Base-by-base conservation (phyloP, 2,113 vertebrate species). In the Labeo rohita region DNA sequence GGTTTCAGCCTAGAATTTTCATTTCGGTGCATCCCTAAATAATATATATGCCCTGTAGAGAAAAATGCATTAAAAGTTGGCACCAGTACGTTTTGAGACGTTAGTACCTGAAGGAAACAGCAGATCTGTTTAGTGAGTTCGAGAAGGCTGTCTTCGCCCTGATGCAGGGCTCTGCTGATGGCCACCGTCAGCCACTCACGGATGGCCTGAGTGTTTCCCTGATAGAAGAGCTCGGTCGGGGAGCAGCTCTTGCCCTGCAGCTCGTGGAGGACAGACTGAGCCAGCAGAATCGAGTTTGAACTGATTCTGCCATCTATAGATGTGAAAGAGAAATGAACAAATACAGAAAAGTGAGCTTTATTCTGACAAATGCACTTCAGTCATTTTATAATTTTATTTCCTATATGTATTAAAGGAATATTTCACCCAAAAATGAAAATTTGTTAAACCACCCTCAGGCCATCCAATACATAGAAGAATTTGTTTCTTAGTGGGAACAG, bases 51-150 rank as follows among this genome's bases (percentile, higher is more conserved):
- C 28, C 28, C 28, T 28, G 28, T 28, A 28, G 28, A 28, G 28
- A 28, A 28, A 28, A 28, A 28, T 2, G n/a, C n/a, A n/a, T n/a
- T n/a, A n/a, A n/a, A n/a, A n/a, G n/a, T n/a, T n/a, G 28, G 28
- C 28, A 28, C 28, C 28, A 2, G 28, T 28, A 28, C 1, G 28
- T 28, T 28, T 28, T 28, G 28, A 28, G 28, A 28, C n/a, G 3
- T 52, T 23, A 3, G 8, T 82, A 97, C 98, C 97, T 98, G 98
- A 12, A 99, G 92, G 86, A 99, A 99, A 85, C 96, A 97, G 88
- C 97, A 99, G 93, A 99, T 97, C 94, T 99, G 98, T 74, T 96
- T 99, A 0, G 97, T 97, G 88, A 99, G 96, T 70, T 99, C 98
- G 81, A 99, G 39, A 23, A 99, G 94, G 90, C 97, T 98, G 75